Percentiles rank a stretch among this genome's conserved stretches.
phyloP scores from a whole-genome alignment of 2,888 invertebrate species.

The Idaea aversata region DNA sequence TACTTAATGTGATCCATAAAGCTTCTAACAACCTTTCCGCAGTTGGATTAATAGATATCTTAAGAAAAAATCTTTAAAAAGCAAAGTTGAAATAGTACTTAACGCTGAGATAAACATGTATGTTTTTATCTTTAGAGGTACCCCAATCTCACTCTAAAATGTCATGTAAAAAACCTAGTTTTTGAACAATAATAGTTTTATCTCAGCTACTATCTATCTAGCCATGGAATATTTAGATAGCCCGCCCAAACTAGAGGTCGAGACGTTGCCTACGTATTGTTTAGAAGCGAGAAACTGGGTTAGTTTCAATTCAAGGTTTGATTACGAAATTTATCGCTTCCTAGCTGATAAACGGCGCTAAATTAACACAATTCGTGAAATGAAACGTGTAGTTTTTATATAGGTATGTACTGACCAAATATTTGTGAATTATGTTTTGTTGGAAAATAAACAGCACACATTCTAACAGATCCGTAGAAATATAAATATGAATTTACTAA shows the following conservation, averaged over 20 bases:
- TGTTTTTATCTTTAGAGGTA: not conserved
- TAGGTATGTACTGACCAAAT: not conserved
- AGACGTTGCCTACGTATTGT: not conserved
- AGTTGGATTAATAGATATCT: too few relatives aligned
- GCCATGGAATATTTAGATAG: not conserved
- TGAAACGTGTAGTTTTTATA: not conserved
- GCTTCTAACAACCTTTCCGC: too few relatives aligned
- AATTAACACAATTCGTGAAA: not conserved
- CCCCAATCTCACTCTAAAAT: not conserved
- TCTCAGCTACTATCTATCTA: not conserved
- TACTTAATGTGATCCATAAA: too few relatives aligned
- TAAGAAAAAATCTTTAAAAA: too few relatives aligned
- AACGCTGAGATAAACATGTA: not conserved
- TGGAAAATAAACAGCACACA: not conserved
- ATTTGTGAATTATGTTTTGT: not conserved
- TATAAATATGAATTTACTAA: too few relatives aligned
- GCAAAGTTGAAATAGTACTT: not conserved
- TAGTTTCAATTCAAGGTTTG: constrained; percentile 28
- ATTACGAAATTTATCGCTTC: constrained; percentile 31
- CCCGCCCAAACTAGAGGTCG: constrained; percentile 2
- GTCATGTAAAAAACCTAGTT: not conserved
- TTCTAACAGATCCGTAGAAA: too few relatives aligned
- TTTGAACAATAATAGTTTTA: not conserved
- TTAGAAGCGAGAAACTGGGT: constrained; percentile 19
- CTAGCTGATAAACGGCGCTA: constrained; percentile 21